Evolutionary conservation across 2,797 vertebrate genomes (phyloP).

Genomic region (Synaphobranchus kaupii): DNA sequence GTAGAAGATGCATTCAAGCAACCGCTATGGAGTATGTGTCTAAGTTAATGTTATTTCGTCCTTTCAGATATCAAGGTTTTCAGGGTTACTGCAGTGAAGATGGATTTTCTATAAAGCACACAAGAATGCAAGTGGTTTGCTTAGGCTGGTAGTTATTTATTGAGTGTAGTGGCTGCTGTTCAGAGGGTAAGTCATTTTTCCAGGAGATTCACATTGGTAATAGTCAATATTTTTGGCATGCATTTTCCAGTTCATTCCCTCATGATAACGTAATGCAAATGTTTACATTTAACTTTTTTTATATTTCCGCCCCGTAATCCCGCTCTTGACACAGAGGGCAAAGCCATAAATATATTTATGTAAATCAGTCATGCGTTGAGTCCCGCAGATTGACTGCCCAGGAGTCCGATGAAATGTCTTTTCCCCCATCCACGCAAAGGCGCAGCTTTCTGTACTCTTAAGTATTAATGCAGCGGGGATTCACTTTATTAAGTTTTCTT

Average conservation of each 20-base stretch:
- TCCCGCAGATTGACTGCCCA: background rate
- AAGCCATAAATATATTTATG: background rate
- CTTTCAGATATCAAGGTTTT: background rate
- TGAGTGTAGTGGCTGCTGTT: background rate
- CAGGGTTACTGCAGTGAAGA: background rate
- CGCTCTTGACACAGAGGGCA: background rate
- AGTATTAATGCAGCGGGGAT: background rate
- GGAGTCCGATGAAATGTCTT: background rate
- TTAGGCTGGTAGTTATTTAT: background rate
- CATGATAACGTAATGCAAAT: background rate
- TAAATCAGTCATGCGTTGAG: background rate
- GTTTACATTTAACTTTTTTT: background rate
- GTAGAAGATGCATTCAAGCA: too few relatives aligned
- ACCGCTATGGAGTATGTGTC: background rate
- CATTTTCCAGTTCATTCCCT: background rate
- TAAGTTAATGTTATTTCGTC: constrained; percentile 26
- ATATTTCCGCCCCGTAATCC: background rate
- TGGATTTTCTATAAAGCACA: constrained; percentile 1
- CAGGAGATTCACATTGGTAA: background rate
- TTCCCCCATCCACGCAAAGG: background rate
- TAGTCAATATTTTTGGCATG: background rate
- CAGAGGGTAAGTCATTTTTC: background rate
- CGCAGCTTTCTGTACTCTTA: background rate
- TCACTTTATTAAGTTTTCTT: background rate
- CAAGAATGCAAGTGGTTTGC: constrained; percentile 8